A percentile compares a stretch with the other conserved stretches of the same genome.
These are phyloP conservation scores for Lepus oiostolus DNA, from an alignment of 2,797 vertebrate species.

Conservation along the genomic window DNA sequence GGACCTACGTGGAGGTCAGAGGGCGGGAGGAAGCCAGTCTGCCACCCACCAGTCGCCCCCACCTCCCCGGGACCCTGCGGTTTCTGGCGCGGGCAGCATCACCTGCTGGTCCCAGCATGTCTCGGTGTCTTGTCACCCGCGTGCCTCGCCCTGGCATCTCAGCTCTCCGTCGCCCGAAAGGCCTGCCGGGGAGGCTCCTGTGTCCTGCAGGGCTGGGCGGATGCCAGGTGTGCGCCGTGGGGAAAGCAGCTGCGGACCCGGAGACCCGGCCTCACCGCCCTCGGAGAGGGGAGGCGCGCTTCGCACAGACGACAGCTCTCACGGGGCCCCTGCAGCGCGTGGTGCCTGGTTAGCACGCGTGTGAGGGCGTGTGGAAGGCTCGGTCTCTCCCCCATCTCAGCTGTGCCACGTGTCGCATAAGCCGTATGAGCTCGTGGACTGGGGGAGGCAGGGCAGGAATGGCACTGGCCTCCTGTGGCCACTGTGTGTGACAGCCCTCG, in stretches of 20 bases:
- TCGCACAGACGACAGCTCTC: rapidly evolving
- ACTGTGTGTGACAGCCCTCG: background rate
- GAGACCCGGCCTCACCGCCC: no score
- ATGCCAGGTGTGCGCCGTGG: no score
- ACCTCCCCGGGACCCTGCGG: background rate
- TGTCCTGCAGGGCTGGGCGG: background rate
- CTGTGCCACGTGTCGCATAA: rapidly evolving
- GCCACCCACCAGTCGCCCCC: background rate
- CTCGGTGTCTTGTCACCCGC: no score
- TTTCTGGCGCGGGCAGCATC: no score
- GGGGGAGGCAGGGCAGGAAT: rapidly evolving
- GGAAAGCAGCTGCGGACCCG: no score
- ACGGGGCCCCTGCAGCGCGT: no score
- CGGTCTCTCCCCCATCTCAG: background rate
- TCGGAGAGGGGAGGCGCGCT: background rate
- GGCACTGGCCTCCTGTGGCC: rapidly evolving
- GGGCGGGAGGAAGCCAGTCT: background rate
- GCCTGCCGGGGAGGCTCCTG: background rate
- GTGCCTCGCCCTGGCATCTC: background rate
- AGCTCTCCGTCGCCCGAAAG: no score
- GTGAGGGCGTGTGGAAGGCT: no score
- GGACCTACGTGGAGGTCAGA: background rate
- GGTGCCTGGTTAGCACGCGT: no score
- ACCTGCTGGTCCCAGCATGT: no score
- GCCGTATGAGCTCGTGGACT: background rate